Base-by-base conservation (phyloP, 2,113 vertebrate species). In the Limnothrissa miodon region DNA sequence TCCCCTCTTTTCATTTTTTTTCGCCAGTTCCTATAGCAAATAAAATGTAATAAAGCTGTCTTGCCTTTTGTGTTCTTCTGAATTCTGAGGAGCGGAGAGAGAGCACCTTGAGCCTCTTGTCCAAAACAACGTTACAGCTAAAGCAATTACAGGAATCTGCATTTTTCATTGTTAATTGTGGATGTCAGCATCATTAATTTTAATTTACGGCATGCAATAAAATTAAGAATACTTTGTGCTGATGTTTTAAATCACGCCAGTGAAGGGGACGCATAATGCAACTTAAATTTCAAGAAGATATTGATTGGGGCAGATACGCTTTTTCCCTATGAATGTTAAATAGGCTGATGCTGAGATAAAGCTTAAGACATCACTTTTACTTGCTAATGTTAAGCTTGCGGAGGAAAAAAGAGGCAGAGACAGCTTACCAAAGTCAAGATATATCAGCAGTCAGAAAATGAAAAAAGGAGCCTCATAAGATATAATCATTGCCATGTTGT, bases 141-240 rank as follows among this genome's bases (percentile, higher is more conserved):
- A 98, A 97, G 97, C 97, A 97, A 98, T 99, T 99, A 99, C 95
- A 97, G 96, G 96, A 98, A 99, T 99, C 97, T 98, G 96, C 98
- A 99, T 99, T 99, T 99, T 99, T 99, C 98, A 99, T 98, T 99
- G 97, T 99, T 99, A 99, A 99, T 99, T 98, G 97, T 97, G 95
- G 97, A 95, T 99, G 98, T 99, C 98, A 98, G 97, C 95, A 91
- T 99, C 97, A 99, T 99, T 99, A 98, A 99, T 99, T 99, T 99
- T 98, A 96, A 99, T 99, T 99, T 99, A 97, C 96, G 95, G 95
- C 95, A 93, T 95, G 96, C 98, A 98, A 99, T 99, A 97, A 98
- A 99, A 99, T 99, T 98, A 98, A 97, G 96, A 98, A 98, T 97
- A 98, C 97, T 98, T 99, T 99, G 96, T 97, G 98, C 98, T 99